Percentiles rank a stretch among this genome's conserved stretches.
Evolutionary conservation across 1,140 invertebrate genomes (phyloP).

Genomic region (Bacillus rossius): DNA sequence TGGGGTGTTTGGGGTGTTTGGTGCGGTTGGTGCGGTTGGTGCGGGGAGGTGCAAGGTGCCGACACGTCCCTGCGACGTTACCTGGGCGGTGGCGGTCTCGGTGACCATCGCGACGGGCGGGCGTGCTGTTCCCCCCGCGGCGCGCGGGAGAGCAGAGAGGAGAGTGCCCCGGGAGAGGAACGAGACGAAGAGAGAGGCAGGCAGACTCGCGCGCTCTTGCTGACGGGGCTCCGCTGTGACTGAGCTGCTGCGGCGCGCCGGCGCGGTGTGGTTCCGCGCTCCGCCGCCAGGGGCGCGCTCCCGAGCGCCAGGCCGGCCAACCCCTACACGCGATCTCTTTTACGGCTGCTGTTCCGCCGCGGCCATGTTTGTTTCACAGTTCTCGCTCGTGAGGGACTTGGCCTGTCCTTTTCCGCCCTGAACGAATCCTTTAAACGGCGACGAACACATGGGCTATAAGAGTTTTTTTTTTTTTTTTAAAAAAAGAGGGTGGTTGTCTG

Average conservation of each 20-base stretch:
- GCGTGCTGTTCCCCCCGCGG: neutral
- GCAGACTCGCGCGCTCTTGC: neutral
- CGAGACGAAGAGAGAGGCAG: neutral
- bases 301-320: neutral
- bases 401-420: too few relatives aligned
- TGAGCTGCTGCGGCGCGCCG: neutral
- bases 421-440: too few relatives aligned
- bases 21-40: too few relatives aligned
- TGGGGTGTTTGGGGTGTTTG: too few relatives aligned
- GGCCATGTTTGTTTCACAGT: too few relatives aligned
- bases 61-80: conserved; percentile 1
- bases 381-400: too few relatives aligned
- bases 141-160: conserved; percentile 1
- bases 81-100: conserved; percentile 21
- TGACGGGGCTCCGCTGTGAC: neutral
- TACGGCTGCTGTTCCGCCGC: too few relatives aligned
- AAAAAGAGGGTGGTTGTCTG: too few relatives aligned
- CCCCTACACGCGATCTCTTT: too few relatives aligned
- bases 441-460: too few relatives aligned
- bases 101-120: too few relatives aligned
- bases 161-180: neutral
- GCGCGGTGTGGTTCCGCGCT: neutral
- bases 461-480: too few relatives aligned
- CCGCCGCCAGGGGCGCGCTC: neutral
- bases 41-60: neutral